Evolutionary conservation across 2,113 vertebrate species (phyloP).

Genomic region (Lonchura striata): DNA sequence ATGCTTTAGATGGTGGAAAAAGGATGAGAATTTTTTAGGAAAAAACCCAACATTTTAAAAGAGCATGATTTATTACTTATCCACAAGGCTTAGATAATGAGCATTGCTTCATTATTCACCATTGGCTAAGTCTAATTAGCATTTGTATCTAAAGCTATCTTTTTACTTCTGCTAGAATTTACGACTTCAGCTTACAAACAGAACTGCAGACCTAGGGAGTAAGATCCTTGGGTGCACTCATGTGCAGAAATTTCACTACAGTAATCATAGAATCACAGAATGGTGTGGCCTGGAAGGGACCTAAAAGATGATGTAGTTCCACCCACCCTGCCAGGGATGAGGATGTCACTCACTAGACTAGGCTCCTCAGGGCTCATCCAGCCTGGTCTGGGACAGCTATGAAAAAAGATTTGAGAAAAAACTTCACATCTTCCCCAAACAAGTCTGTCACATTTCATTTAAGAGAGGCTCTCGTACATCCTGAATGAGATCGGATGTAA

Average conservation of each 20-base stretch:
- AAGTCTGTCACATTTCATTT: background rate
- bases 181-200: background rate
- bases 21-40: background rate
- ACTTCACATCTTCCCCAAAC: background rate
- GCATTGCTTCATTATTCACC: background rate
- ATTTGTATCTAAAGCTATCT: background rate
- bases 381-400: background rate
- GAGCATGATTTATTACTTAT: background rate
- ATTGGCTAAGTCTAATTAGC: background rate
- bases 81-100: background rate
- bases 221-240: background rate
- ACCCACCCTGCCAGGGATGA: background rate
- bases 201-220: background rate
- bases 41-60: background rate
- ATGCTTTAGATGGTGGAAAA: background rate
- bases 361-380: background rate
- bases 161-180: background rate
- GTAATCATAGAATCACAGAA: background rate
- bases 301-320: too few relatives aligned
- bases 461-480: background rate
- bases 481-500: fast-evolving
- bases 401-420: background rate
- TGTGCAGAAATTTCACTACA: background rate
- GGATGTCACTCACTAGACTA: background rate
- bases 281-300: background rate